Conservation (phyloP, 1,140 invertebrate genomes). For the Steinernema feltiae region DNA sequence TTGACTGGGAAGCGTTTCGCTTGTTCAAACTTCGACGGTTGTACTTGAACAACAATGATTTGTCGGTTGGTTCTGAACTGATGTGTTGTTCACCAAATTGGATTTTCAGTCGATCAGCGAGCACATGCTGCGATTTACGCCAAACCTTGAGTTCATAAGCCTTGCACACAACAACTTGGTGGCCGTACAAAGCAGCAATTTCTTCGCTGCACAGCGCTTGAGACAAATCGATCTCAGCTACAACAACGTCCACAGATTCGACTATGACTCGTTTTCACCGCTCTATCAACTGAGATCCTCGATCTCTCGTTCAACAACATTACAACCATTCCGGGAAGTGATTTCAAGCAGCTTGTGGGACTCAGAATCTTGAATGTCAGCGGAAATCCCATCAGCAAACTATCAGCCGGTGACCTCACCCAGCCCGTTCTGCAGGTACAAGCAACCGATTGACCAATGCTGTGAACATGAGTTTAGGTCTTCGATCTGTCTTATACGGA, state of each 20-base stretch:
- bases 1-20: background rate
- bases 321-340: background rate
- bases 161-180: background rate
- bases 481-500: background rate
- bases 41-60: background rate
- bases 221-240: background rate
- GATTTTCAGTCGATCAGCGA: background rate
- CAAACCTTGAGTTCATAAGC: background rate
- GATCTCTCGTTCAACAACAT: background rate
- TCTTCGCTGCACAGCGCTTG: background rate
- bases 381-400: background rate
- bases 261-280: constrained; percentile 4
- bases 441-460: background rate
- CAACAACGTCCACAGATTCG: background rate
- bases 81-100: background rate
- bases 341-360: background rate
- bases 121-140: background rate
- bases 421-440: background rate
- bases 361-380: background rate
- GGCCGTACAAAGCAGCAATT: background rate
- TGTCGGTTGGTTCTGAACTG: background rate
- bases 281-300: background rate
- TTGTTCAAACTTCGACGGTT: background rate
- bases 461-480: background rate
- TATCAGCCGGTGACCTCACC: background rate